A percentile compares a stretch with the other conserved stretches of the same genome.
These are phyloP conservation scores for Leptinotarsa lineolata DNA, from an alignment of 1,140 invertebrate genomes.

Conservation along the genomic window DNA sequence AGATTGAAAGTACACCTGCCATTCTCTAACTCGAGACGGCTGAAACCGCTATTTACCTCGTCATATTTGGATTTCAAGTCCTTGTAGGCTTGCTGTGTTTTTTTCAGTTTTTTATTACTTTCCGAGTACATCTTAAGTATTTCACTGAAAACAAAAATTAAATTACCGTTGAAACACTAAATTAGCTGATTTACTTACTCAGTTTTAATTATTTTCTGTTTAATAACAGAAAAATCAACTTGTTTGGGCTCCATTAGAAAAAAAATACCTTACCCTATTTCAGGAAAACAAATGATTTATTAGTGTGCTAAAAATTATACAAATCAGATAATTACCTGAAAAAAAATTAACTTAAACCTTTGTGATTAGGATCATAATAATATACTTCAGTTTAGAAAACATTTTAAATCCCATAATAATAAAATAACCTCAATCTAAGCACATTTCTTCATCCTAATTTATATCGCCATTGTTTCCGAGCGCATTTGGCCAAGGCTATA, in stretches of 20 bases:
- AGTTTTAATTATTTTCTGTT: conserved; percentile 27
- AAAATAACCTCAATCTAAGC: too few species aligned
- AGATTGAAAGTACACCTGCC: conserved; percentile 6
- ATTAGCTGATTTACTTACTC: conserved; percentile 22
- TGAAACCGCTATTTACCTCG: background rate
- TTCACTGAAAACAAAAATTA: conserved; percentile 20
- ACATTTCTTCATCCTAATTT: too few species aligned
- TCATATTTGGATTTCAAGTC: conserved; percentile 13
- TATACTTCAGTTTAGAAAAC: too few species aligned
- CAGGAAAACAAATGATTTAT: too few species aligned
- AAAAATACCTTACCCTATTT: too few species aligned
- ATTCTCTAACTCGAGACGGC: conserved; percentile 10
- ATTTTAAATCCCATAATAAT: too few species aligned
- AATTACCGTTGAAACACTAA: background rate
- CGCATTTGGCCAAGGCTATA: too few species aligned
- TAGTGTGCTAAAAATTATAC: too few species aligned
- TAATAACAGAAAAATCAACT: conserved; percentile 23
- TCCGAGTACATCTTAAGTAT: conserved; percentile 22
- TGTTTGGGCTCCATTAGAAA: conserved; percentile 10
- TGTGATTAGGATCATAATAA: too few species aligned
- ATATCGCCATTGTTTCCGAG: too few species aligned
- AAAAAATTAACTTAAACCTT: too few species aligned
- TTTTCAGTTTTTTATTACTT: conserved; percentile 19
- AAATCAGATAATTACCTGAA: too few species aligned
- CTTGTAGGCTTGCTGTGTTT: conserved; percentile 9